Evolutionary conservation across 2,113 vertebrate species (phyloP).

Genomic region (Nothocercus julius): DNA sequence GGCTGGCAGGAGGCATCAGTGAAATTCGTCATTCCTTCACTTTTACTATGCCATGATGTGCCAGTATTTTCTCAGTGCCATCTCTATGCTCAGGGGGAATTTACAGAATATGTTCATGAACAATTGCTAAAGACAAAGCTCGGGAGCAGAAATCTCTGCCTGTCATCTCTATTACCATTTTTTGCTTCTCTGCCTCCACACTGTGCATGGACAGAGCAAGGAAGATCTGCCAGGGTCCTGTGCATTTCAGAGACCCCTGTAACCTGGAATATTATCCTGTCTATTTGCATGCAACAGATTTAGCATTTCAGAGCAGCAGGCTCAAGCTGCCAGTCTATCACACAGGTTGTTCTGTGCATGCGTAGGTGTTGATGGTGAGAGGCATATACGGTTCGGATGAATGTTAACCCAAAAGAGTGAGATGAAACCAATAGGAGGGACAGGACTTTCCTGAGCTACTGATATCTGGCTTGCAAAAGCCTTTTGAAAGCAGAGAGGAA

Average conservation of each 20-base stretch:
- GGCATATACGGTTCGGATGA: neutral
- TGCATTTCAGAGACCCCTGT: neutral
- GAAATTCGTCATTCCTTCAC: neutral
- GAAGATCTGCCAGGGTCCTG: neutral
- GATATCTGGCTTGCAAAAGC: neutral
- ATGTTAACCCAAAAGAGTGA: neutral
- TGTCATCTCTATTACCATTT: constrained; percentile 19
- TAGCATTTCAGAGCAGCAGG: neutral
- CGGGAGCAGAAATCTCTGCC: neutral
- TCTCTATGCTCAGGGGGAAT: neutral
- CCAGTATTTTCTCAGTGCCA: neutral
- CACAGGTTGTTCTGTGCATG: neutral
- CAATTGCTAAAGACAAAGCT: constrained; percentile 44
- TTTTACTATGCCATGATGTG: rapidly evolving
- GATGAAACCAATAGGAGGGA: neutral
- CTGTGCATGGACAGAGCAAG: neutral
- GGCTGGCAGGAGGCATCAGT: neutral
- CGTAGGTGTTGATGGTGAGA: neutral
- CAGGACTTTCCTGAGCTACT: neutral
- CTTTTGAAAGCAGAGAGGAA: neutral
- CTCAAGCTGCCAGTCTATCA: neutral
- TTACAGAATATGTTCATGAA: neutral
- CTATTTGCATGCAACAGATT: neutral
- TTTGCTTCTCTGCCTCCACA: neutral
- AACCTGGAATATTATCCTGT: neutral